Percentiles rank a stretch among this genome's conserved stretches.
Evolutionary conservation across 2,113 vertebrate species (phyloP).

Genomic region (Brachionichthys hirsutus): DNA sequence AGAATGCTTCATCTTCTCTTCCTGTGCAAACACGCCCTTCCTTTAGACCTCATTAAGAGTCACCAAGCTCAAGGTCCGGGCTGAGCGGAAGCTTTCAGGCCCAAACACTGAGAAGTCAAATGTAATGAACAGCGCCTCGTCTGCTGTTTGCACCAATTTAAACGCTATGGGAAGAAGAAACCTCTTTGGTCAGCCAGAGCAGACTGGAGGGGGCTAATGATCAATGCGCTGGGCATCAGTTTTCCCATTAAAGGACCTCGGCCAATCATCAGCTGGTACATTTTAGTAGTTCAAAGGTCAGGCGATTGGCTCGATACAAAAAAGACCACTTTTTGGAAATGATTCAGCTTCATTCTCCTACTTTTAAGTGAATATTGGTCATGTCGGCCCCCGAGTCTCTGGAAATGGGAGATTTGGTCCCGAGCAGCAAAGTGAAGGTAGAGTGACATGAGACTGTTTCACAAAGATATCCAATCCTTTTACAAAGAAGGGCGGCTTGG

Average conservation of each 20-base stretch:
- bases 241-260: constrained; percentile 4
- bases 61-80: background rate
- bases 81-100: constrained; percentile 10
- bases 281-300: constrained; percentile 9
- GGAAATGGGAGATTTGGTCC: constrained; percentile 22
- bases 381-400: constrained; percentile 11
- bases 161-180: constrained; percentile 1
- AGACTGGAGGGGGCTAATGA: constrained; percentile 14
- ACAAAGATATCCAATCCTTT: constrained; percentile 35
- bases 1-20: constrained; percentile 34
- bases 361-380: constrained; percentile 29
- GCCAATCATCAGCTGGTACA: constrained; percentile 6
- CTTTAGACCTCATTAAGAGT: constrained; percentile 14
- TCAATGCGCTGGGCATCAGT: constrained; percentile 21
- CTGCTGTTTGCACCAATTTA: background rate
- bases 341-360: constrained; percentile 27
- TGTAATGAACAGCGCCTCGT: background rate
- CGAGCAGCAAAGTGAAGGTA: constrained; percentile 19
- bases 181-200: constrained; percentile 7
- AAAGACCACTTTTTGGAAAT: constrained; percentile 16
- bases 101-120: background rate
- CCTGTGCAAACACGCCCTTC: constrained; percentile 16
- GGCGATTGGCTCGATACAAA: constrained; percentile 16
- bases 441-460: constrained; percentile 31
- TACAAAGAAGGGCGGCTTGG: constrained; percentile 19